These are phyloP conservation scores for Bombus consobrinus DNA, from an alignment of 1,140 invertebrate genomes.

Conservation along the genomic window DNA sequence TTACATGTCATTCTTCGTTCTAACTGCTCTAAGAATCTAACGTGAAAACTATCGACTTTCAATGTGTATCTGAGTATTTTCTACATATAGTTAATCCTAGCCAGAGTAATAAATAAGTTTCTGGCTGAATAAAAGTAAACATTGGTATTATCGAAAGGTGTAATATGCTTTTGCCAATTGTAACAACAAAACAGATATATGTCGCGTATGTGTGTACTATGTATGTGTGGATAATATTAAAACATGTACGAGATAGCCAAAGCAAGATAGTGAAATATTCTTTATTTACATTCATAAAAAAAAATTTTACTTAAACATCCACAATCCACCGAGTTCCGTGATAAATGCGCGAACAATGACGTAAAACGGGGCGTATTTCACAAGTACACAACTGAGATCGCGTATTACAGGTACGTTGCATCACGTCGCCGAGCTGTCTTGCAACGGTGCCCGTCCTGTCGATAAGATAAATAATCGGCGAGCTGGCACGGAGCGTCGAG, in stretches of 20 bases:
- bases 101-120: too few relatives aligned
- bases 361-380: conserved; percentile 7
- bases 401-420: conserved; percentile 15
- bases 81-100: too few relatives aligned
- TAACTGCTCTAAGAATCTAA: background rate
- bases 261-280: background rate
- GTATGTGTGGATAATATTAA: too few relatives aligned
- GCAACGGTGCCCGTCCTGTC: background rate
- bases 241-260: too few relatives aligned
- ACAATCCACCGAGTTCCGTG: background rate
- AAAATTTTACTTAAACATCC: background rate
- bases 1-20: background rate
- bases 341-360: background rate
- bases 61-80: too few relatives aligned
- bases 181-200: too few relatives aligned
- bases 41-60: background rate
- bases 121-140: too few relatives aligned
- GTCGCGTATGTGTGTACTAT: too few relatives aligned
- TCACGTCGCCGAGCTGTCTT: conserved; percentile 29
- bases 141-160: too few relatives aligned
- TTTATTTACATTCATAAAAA: background rate
- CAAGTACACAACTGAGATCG: background rate
- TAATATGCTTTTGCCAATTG: too few relatives aligned
- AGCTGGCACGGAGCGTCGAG: background rate
- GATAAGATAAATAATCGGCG: conserved; percentile 45